Percentiles rank a stretch among this genome's conserved stretches.
Conservation (phyloP, 2,113 vertebrate species). For the Gymnorhina tibicen region DNA sequence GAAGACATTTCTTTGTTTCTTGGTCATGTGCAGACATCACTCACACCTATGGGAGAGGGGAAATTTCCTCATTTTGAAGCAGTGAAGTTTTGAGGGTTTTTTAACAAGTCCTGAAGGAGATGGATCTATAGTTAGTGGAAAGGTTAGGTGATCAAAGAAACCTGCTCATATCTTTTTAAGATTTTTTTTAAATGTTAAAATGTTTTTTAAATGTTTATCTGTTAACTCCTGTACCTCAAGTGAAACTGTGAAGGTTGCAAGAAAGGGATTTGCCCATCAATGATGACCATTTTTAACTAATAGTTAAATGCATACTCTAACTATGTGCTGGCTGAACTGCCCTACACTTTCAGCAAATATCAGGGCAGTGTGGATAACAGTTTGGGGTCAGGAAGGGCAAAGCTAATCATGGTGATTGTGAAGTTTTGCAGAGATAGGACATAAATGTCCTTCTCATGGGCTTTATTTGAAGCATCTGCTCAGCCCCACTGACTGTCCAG, state of each 20-base stretch:
- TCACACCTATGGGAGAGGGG: neutral
- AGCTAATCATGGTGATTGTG: neutral
- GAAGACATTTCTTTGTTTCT: neutral
- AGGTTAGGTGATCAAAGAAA: neutral
- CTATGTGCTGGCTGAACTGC: neutral
- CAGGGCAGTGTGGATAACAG: too few relatives aligned
- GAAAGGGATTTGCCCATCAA: neutral
- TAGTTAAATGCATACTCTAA: neutral
- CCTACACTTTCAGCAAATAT: neutral
- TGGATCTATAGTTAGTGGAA: neutral
- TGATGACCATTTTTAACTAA: neutral
- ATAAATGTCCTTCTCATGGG: neutral
- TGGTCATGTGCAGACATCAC: too few relatives aligned
- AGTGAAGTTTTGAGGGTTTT: neutral
- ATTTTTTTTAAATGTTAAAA: fast-evolving
- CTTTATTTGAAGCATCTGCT: neutral
- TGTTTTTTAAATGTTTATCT: neutral
- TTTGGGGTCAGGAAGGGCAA: neutral
- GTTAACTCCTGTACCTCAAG: neutral
- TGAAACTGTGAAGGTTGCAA: neutral
- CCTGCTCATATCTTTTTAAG: neutral
- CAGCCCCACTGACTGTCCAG: neutral
- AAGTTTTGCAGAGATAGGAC: neutral
- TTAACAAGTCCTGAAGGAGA: neutral
- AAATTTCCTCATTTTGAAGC: neutral